phyloP scores from a whole-genome alignment of 2,113 vertebrate species.

The Stegostoma tigrinum region DNA sequence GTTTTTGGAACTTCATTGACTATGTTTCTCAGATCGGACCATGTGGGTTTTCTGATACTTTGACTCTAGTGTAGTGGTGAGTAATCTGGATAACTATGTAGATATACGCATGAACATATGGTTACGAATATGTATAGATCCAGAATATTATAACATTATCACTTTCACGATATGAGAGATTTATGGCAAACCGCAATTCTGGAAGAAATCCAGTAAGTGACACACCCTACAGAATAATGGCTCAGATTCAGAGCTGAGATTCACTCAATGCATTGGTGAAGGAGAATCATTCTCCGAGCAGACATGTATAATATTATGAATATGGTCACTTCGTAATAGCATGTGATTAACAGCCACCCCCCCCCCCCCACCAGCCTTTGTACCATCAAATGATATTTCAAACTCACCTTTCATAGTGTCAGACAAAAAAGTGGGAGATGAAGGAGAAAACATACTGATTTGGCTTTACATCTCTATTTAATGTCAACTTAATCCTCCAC shows the following conservation, averaged over 20 bases:
- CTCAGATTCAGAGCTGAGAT: neutral
- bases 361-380: neutral
- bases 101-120: no score
- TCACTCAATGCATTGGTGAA: neutral
- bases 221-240: no score
- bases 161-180: neutral
- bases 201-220: neutral
- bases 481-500: constrained; percentile 25
- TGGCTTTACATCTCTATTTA: neutral
- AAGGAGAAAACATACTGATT: neutral
- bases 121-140: no score
- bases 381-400: neutral
- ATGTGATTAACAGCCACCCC: neutral
- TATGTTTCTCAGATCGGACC: no score
- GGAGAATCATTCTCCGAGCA: neutral
- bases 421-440: neutral
- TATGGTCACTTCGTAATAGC: neutral
- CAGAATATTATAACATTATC: neutral
- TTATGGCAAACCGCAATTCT: neutral
- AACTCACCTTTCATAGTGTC: neutral
- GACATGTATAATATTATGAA: neutral
- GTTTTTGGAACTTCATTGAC: neutral
- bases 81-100: no score
- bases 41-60: no score
- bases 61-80: no score